Base-by-base conservation (phyloP, 1,140 invertebrate genomes). In the Cryptotermes secundus region DNA sequence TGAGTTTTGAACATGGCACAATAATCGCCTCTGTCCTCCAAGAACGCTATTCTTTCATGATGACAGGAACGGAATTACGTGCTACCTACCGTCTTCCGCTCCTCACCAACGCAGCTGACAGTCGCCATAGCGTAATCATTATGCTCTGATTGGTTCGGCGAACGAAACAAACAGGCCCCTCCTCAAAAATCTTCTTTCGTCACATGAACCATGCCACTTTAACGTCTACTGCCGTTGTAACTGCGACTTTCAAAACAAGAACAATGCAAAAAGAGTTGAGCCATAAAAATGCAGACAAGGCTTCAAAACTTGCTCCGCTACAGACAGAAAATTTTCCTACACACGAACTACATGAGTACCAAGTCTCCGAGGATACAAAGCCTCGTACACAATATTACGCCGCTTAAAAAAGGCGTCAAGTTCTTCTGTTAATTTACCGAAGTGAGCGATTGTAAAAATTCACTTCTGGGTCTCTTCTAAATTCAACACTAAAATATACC, bases 181-280 rank as follows among this genome's bases (percentile, higher is more conserved):
- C 22, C 16, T 22, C 16, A 49, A 49, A 49, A 49, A 49, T 49
- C 19, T 19, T 14, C 45, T 19, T 3, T 14, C 45, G 16, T 19
- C 45, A 49, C 45, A 49, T 19, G 19, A 49, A 19, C 45, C 45
- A 49, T 49, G 45, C 9, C 10, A 49, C 9, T 22, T 6, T 12
- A 12, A 72, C 59, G 59, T n/a, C 59, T 14, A 72, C 59, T 31
- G 26, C 26, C 9, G n/a, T 26, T 72, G 26, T n/a, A n/a, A 72
- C 59, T 14, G n/a, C n/a, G n/a, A n/a, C 59, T 72, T 72, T n/a
- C 59, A 72, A 72, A 72, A 72, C 59, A 72, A 72, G n/a, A 72
- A n/a, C 59, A 72, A 72, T 10, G 6, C 26, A 31, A 49, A 72
- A 31, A 72, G 53, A 59, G 26, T 72, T 72, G 59, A 31, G n/a